Evolutionary conservation across 53 echinoderm and acorn worm species (phyloP).

Genomic region (Patiria pectinifera): DNA sequence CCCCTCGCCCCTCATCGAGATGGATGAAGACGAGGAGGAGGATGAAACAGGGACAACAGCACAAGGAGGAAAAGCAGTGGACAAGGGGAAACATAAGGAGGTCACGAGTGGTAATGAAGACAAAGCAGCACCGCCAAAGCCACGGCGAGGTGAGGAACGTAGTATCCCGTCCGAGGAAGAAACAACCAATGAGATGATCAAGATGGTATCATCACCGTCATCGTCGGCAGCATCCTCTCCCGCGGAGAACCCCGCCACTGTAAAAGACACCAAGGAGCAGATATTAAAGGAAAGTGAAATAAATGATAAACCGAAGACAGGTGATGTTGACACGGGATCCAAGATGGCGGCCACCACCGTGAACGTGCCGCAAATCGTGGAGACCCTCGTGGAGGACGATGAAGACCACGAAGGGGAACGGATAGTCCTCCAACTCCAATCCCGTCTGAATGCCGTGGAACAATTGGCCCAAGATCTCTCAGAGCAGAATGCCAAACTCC

Average conservation of each 20-base stretch:
- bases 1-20: slow-evolving; percentile 59
- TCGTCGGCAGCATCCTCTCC: neutral
- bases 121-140: slow-evolving; percentile 62
- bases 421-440: slow-evolving; percentile 53
- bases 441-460: slow-evolving; percentile 39
- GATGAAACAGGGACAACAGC: slow-evolving; percentile 6
- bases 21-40: slow-evolving; percentile 61
- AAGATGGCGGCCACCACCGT: slow-evolving; percentile 58
- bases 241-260: slow-evolving; percentile 22
- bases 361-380: slow-evolving; percentile 49
- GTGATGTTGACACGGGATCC: slow-evolving; percentile 40
- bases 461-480: slow-evolving; percentile 72
- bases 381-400: slow-evolving; percentile 47
- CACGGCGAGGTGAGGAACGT: slow-evolving; percentile 49
- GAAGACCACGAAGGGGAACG: slow-evolving; percentile 42
- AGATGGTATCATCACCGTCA: slow-evolving; percentile 20
- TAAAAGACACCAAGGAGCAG: slow-evolving; percentile 4
- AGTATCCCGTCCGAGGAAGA: slow-evolving; percentile 11
- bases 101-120: slow-evolving; percentile 37
- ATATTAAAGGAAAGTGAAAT: neutral
- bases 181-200: slow-evolving; percentile 47
- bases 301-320: slow-evolving; percentile 34
- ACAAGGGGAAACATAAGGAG: slow-evolving; percentile 30
- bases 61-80: neutral
- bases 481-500: slow-evolving; percentile 80